phyloP scores from a whole-genome alignment of 2,888 invertebrate genomes.

The Parnassius orleans region DNA sequence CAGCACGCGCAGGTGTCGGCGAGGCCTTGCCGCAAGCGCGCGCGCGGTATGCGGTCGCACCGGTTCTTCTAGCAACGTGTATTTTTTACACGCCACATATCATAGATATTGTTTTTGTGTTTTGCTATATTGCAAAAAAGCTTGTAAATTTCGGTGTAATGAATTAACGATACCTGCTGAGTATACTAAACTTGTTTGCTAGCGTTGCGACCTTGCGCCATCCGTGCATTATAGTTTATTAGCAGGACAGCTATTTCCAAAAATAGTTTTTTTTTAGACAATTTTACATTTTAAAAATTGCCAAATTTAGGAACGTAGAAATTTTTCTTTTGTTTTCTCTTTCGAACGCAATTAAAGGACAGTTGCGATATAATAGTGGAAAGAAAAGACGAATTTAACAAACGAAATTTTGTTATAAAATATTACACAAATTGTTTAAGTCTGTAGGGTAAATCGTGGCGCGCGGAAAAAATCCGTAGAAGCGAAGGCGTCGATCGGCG shows the following conservation, averaged over 20 bases:
- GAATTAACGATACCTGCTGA: slow-evolving; percentile 40
- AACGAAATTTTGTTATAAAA: not conserved
- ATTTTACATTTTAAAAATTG: not conserved
- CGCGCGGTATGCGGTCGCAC: slow-evolving; percentile 77
- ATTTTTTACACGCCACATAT: slow-evolving; percentile 77
- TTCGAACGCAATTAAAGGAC: not conserved
- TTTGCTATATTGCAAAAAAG: slow-evolving; percentile 75
- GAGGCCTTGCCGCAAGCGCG: slow-evolving; percentile 74
- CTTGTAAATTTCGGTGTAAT: slow-evolving; percentile 46
- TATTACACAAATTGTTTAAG: not conserved
- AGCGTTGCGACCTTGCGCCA: not conserved
- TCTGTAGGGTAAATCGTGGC: not conserved
- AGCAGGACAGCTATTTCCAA: no score
- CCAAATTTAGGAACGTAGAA: not conserved
- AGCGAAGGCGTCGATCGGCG: slow-evolving; percentile 31
- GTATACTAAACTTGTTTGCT: slow-evolving; percentile 34
- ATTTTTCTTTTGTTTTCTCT: not conserved
- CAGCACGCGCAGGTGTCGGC: slow-evolving; percentile 51
- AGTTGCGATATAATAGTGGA: not conserved
- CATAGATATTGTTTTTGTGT: slow-evolving; percentile 76
- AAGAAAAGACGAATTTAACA: not conserved
- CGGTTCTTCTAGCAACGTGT: slow-evolving; percentile 78
- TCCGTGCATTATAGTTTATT: not conserved
- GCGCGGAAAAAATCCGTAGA: slow-evolving; percentile 20
- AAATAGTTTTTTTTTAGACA: not conserved